Conservation (phyloP, 2,113 vertebrate species). For the Romanogobio albipinnatus region DNA sequence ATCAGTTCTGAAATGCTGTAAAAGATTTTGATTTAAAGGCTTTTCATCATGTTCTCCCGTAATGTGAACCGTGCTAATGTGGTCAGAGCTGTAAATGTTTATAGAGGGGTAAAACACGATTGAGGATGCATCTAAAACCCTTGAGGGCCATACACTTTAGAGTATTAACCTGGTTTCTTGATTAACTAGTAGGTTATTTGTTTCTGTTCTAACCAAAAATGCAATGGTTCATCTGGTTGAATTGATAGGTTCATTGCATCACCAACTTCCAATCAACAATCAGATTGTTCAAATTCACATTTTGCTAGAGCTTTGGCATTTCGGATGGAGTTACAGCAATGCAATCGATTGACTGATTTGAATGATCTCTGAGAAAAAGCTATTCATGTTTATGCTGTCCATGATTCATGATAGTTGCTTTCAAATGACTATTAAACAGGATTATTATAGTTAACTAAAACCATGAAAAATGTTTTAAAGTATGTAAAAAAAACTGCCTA, state of each 20-base stretch:
- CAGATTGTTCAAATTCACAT: background rate
- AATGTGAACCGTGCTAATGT: slow-evolving; percentile 12
- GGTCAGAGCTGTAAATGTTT: slow-evolving; percentile 14
- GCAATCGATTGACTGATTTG: background rate
- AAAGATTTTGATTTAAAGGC: slow-evolving; percentile 38
- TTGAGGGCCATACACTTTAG: background rate
- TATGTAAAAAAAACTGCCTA: no score
- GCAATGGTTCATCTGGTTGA: background rate
- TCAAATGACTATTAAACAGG: background rate
- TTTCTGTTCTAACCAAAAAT: background rate
- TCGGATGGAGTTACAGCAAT: background rate
- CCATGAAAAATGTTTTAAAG: no score
- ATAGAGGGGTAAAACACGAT: background rate
- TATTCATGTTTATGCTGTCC: background rate
- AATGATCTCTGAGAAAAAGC: background rate
- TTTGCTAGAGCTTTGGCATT: background rate
- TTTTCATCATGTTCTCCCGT: background rate
- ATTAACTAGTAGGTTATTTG: background rate
- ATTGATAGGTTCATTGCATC: background rate
- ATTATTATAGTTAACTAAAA: background rate
- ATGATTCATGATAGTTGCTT: background rate
- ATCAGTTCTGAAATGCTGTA: slow-evolving; percentile 26
- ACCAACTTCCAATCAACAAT: background rate
- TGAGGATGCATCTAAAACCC: slow-evolving; percentile 3
- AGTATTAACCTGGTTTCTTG: slow-evolving; percentile 14